These are phyloP conservation scores for honey bee (Apis mellifera) DNA, from an alignment of 1,140 invertebrate genomes.

Conservation along the genomic window DNA sequence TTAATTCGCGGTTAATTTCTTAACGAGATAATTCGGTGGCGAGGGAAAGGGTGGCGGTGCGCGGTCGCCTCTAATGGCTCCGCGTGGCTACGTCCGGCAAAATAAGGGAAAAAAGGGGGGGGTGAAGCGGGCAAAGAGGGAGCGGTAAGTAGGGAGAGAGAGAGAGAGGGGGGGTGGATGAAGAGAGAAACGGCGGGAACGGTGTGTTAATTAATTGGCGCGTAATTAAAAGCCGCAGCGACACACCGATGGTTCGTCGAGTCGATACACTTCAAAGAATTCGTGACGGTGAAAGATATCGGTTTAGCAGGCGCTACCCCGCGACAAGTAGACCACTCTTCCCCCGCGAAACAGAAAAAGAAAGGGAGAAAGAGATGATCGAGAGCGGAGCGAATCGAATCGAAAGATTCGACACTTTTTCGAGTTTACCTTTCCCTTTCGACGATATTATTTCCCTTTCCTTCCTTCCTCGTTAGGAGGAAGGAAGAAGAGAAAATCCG, in stretches of 20 bases:
- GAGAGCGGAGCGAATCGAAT: background rate
- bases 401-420: slow-evolving; percentile 36
- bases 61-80: slow-evolving; percentile 67
- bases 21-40: slow-evolving; percentile 64
- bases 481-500: background rate
- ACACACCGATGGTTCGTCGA: slow-evolving; percentile 40
- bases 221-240: slow-evolving; percentile 74
- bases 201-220: slow-evolving; percentile 75
- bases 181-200: slow-evolving; percentile 38
- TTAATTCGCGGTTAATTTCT: slow-evolving; percentile 70
- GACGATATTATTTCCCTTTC: background rate
- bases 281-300: slow-evolving; percentile 48
- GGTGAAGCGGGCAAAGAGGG: background rate
- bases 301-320: slow-evolving; percentile 33
- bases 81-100: slow-evolving; percentile 64
- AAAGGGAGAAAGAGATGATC: slow-evolving; percentile 19
- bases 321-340: slow-evolving; percentile 23
- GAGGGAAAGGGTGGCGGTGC: slow-evolving; percentile 52
- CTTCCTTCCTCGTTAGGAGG: background rate
- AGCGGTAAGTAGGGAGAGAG: slow-evolving; percentile 4
- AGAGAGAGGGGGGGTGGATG: slow-evolving; percentile 3
- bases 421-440: background rate
- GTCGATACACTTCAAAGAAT: slow-evolving; percentile 56
- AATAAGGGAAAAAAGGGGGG: slow-evolving; percentile 48
- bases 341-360: background rate